A percentile compares a stretch with the other conserved stretches of the same genome.
These are phyloP conservation scores for Numida meleagris DNA, from an alignment of 2,113 vertebrate species.

Conservation along the genomic window DNA sequence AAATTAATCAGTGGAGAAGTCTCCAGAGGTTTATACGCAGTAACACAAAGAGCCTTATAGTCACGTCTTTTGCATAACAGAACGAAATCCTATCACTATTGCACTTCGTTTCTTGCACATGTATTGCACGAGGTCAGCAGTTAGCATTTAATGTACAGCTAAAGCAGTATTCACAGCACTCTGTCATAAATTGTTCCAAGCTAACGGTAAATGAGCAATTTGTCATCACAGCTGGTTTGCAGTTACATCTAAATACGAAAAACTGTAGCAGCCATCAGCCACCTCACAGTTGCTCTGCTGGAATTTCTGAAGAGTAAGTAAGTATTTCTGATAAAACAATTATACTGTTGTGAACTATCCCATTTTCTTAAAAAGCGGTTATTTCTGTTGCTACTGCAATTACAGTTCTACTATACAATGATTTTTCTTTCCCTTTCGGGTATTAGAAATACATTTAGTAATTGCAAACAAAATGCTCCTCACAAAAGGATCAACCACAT, in stretches of 20 bases:
- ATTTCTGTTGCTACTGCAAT: neutral
- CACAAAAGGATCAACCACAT: neutral
- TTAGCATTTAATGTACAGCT: slow-evolving; percentile 3
- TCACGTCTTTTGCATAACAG: slow-evolving; percentile 9
- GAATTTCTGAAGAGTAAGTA: neutral
- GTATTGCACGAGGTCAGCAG: neutral
- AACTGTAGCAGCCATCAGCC: neutral
- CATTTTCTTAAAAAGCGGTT: neutral
- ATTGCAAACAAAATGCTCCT: neutral
- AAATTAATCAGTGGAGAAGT: slow-evolving; percentile 9
- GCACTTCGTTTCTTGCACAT: neutral
- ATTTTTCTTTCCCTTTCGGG: neutral
- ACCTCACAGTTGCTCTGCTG: neutral
- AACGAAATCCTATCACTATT: neutral
- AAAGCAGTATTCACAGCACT: neutral
- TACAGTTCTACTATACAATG: neutral
- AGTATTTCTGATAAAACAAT: neutral
- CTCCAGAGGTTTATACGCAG: neutral
- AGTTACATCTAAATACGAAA: neutral
- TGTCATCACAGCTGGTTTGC: slow-evolving; percentile 29
- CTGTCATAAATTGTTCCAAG: neutral
- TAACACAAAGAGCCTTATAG: neutral
- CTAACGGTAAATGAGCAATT: slow-evolving; percentile 11
- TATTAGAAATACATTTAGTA: neutral
- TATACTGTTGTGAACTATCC: neutral